Base-by-base conservation (phyloP, 2,113 vertebrate species). In the Tamias sibiricus region DNA sequence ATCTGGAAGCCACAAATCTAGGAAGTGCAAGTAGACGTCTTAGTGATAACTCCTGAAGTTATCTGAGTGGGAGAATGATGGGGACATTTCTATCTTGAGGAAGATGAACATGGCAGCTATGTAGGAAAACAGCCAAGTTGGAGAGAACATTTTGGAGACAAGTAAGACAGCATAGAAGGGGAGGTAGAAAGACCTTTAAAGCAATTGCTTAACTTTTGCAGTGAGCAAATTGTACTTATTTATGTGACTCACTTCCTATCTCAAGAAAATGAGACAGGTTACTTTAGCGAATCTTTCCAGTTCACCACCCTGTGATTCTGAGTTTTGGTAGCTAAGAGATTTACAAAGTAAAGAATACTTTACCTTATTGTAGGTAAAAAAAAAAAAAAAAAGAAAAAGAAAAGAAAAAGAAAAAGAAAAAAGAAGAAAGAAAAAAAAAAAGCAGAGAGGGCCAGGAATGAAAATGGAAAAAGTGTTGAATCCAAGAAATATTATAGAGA, bases 401-500 rank as follows among this genome's bases (percentile, higher is more conserved):
- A n/a, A n/a, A n/a, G n/a, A n/a, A n/a, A n/a, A n/a, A n/a, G n/a
- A n/a, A n/a, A n/a, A n/a, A n/a, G n/a, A n/a, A n/a, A n/a, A n/a
- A n/a, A n/a, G n/a, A n/a, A n/a, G n/a, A n/a, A 76, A 87, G 94
- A 42, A 44, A 72, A 40, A 42, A 66, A 64, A 12, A 64, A 84
- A 44, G 4, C 20, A 71, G 64, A 84, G 20, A 54, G 3, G 26
- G 12, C 13, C 44, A 71, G 24, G 40, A 90, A 94, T 64, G 40
- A 30, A 10, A 85, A 71, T 87, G 42, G 75, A 42, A 93, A 94
- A 92, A 74, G 10, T 75, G 24, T 20, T 76, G 40, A 96, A 92
- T 94, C n/a, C 49, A 90, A 88, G 54, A 90, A 96, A 69, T 83
- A 40, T 71, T 90, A 59, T 19, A 42, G 42, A 44, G n/a, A 84